Evolutionary conservation across 2,888 invertebrate species (phyloP).

Genomic region (Automeris io): DNA sequence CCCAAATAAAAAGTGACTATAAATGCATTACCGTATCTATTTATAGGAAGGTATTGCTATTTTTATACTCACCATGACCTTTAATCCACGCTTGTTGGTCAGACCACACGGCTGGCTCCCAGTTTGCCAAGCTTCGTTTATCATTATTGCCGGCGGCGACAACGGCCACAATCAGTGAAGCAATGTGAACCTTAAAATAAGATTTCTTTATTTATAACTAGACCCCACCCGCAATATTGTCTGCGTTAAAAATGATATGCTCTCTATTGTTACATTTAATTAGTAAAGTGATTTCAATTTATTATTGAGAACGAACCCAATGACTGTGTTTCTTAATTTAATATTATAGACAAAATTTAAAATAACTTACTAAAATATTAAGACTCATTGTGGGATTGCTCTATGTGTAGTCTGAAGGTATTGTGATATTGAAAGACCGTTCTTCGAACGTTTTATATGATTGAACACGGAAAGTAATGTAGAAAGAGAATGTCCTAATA

Average conservation of each 20-base stretch:
- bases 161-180: conserved; percentile 8
- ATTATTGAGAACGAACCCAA: too few relatives aligned
- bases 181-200: neutral
- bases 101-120: conserved; percentile 31
- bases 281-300: too few relatives aligned
- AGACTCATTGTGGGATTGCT: conserved; percentile 37
- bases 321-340: too few relatives aligned
- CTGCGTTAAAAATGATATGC: too few relatives aligned
- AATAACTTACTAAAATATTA: conserved; percentile 45
- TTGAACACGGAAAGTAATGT: conserved; percentile 52
- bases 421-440: conserved; percentile 32
- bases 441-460: conserved; percentile 49
- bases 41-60: neutral
- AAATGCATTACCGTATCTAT: too few relatives aligned
- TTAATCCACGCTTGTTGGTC: conserved; percentile 26
- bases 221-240: too few relatives aligned
- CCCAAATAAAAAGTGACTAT: too few relatives aligned
- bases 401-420: conserved; percentile 19
- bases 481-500: conserved; percentile 53
- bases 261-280: too few relatives aligned
- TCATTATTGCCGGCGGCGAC: conserved; percentile 27
- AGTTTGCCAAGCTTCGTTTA: conserved; percentile 46
- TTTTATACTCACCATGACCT: conserved; percentile 24
- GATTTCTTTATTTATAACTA: too few relatives aligned
- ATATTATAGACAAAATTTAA: too few relatives aligned